Percentiles rank a stretch among this genome's conserved stretches.
Conservation (phyloP, 2,888 invertebrate species). For the Hyles lineata region DNA sequence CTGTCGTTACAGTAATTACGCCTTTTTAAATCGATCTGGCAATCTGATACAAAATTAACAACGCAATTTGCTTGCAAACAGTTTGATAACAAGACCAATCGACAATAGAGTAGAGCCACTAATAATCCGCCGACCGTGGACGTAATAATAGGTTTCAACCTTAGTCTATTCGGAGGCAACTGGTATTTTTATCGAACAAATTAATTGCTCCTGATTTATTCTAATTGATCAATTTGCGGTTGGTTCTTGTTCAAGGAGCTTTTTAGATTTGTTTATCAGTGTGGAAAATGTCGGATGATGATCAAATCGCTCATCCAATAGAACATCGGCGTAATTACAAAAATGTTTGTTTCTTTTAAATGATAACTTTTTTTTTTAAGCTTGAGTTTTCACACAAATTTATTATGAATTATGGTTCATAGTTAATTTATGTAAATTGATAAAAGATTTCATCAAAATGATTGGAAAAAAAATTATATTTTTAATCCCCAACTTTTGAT, state of each 20-base stretch:
- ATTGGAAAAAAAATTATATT: no score
- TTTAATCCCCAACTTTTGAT: no score
- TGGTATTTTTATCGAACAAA: slow-evolving; percentile 4
- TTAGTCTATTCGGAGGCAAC: slow-evolving; percentile 45
- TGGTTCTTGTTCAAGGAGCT: background rate
- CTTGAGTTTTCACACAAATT: no score
- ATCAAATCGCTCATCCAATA: no score
- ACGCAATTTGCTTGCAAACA: slow-evolving; percentile 62
- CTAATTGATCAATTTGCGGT: background rate
- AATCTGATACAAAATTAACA: slow-evolving; percentile 56
- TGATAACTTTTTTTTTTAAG: no score
- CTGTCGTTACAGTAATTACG: slow-evolving; percentile 35
- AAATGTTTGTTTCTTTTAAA: no score
- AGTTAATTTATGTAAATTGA: no score
- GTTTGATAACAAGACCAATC: slow-evolving; percentile 54
- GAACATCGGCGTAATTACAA: no score
- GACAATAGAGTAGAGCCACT: slow-evolving; percentile 46
- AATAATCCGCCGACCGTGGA: slow-evolving; percentile 41
- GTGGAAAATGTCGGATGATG: background rate
- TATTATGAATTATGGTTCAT: no score
- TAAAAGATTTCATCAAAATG: no score
- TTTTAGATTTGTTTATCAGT: background rate
- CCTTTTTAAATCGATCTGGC: slow-evolving; percentile 41
- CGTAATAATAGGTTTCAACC: slow-evolving; percentile 47
- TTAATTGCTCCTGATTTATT: background rate